Percentiles rank a stretch among this genome's conserved stretches.
These are phyloP conservation scores for Oikopleura dioica DNA, from an alignment of 23 tunicate species.

Conservation along the genomic window DNA sequence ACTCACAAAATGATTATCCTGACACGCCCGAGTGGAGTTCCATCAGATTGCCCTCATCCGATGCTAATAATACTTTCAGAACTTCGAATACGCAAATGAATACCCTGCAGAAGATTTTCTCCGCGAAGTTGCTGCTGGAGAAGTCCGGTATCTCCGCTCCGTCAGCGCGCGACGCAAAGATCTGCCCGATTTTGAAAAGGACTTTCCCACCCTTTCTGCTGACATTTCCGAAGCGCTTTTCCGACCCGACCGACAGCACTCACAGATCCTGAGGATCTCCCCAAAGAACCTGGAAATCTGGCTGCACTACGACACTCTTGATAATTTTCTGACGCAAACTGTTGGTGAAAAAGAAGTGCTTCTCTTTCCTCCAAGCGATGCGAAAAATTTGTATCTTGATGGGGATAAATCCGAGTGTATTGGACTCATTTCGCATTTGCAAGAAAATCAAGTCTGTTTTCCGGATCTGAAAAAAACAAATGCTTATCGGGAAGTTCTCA, in stretches of 20 bases:
- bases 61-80: too few relatives aligned
- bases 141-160: not conserved
- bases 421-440: not conserved
- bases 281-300: conserved; percentile 15
- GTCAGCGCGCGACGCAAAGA: not conserved
- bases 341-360: conserved; percentile 46
- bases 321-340: conserved; percentile 59
- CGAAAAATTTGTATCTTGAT: conserved; percentile 31
- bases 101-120: not conserved
- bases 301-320: conserved; percentile 97
- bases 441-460: not conserved
- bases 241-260: not conserved
- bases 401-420: conserved; percentile 42
- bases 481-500: conserved; percentile 15
- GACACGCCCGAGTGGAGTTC: too few relatives aligned
- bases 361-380: conserved; percentile 64
- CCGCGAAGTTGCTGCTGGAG: not conserved
- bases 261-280: not conserved
- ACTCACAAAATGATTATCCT: too few relatives aligned
- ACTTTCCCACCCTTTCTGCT: too few relatives aligned
- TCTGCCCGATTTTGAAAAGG: not conserved
- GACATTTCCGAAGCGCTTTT: not conserved
- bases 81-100: not conserved
- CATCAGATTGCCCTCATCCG: too few relatives aligned
- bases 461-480: not conserved